Percentiles rank a stretch among this genome's conserved stretches.
Evolutionary conservation across 1,140 invertebrate genomes (phyloP).

Genomic region (Diorhabda carinulata): DNA sequence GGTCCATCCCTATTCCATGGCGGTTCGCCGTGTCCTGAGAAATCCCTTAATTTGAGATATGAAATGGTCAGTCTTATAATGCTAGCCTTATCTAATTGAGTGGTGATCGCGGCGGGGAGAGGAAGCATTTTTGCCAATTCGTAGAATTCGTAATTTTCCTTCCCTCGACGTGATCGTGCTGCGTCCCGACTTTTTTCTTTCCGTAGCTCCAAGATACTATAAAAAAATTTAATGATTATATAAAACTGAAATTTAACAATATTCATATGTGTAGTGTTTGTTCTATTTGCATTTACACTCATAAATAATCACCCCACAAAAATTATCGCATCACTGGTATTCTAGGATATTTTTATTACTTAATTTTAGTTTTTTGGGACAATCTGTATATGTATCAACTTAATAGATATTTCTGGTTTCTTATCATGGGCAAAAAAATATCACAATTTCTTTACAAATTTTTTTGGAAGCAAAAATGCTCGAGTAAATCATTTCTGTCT

Average conservation of each 20-base stretch:
- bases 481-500: no score
- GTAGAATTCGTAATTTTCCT: conserved; percentile 98
- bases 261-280: not conserved
- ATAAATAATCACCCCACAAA: no score
- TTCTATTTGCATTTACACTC: not conserved
- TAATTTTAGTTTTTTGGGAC: no score
- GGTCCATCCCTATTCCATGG: conserved; percentile 83
- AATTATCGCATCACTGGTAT: no score
- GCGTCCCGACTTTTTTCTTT: conserved; percentile 97
- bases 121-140: conserved; percentile 97
- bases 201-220: conserved; percentile 90
- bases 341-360: no score
- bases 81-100: conserved; percentile 97
- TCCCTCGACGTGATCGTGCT: conserved; percentile 87
- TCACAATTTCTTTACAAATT: no score
- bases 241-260: not conserved
- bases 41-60: conserved; percentile 93
- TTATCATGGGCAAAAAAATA: no score
- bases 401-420: no score
- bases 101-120: conserved; percentile 92
- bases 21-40: conserved; percentile 91
- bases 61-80: conserved; percentile 97
- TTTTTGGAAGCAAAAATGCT: no score
- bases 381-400: no score
- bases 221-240: conserved; percentile 46